phyloP scores from a whole-genome alignment of 2,797 vertebrate genomes.

The Mormyrops attenuatus region DNA sequence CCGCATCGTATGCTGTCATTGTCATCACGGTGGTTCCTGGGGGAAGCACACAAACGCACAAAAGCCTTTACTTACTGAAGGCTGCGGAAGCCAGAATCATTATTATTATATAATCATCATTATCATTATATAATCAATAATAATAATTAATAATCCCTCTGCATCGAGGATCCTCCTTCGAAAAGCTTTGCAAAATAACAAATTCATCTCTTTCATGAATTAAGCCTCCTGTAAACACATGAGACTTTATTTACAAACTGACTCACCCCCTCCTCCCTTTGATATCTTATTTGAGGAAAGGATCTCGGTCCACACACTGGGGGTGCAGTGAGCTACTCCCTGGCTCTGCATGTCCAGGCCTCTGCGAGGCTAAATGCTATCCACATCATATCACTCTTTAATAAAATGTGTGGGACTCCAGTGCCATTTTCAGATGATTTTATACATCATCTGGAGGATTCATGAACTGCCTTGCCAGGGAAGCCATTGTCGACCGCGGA shows the following conservation, averaged over 20 bases:
- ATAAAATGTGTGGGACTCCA: not conserved
- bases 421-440: not conserved
- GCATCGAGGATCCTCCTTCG: not conserved
- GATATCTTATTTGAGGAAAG: not conserved
- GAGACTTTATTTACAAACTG: not conserved
- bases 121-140: not conserved
- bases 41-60: not conserved
- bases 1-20: slow-evolving; percentile 85
- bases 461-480: not conserved
- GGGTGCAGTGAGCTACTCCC: not conserved
- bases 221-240: not conserved
- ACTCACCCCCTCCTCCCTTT: not conserved
- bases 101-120: not conserved
- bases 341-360: not conserved
- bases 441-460: not conserved
- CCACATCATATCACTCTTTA: not conserved
- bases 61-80: not conserved
- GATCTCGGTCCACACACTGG: not conserved
- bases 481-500: not conserved
- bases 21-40: slow-evolving; percentile 91
- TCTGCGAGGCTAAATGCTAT: not conserved
- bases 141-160: not conserved
- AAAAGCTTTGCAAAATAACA: not conserved
- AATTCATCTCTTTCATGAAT: not conserved
- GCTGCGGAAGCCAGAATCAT: not conserved